Evolutionary conservation across 2,797 vertebrate species (phyloP).

Genomic region (Sphenopsis melanotis): DNA sequence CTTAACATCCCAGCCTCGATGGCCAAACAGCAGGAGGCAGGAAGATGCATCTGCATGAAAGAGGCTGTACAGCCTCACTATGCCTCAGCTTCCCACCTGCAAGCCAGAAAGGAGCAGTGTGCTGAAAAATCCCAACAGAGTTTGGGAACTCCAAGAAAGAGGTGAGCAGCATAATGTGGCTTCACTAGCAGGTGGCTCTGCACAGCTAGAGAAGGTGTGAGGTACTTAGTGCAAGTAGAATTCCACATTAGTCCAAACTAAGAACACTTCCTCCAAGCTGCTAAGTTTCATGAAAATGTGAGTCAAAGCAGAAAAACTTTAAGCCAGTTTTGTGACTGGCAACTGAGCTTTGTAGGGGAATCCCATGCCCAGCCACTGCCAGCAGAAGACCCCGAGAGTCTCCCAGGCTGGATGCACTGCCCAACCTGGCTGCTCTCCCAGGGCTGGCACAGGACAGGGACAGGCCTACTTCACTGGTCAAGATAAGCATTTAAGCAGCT

Average conservation of each 20-base stretch:
- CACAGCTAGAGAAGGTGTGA: not conserved
- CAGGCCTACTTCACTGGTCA: not conserved
- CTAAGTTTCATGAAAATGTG: rapidly evolving
- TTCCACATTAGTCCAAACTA: not conserved
- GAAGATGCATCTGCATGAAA: not conserved
- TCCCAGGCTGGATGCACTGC: not conserved
- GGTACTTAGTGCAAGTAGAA: not conserved
- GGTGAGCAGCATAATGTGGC: not conserved
- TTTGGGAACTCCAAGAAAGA: not conserved
- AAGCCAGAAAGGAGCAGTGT: not conserved
- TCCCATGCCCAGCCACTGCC: not conserved
- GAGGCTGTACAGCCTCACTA: not conserved
- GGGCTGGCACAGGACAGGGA: not conserved
- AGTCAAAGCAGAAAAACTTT: not conserved
- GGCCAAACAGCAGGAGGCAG: not conserved
- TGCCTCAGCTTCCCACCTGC: not conserved
- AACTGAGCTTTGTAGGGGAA: not conserved
- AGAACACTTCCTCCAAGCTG: not conserved
- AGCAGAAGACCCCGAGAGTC: not conserved
- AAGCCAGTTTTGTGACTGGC: not conserved
- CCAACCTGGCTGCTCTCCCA: not conserved
- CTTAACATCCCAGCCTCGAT: not conserved
- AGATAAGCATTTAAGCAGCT: not conserved
- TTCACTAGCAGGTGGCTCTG: not conserved
- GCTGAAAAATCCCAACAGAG: not conserved